These are phyloP conservation scores for Eristalis intricaria DNA, from an alignment of 2,888 invertebrate species.

Conservation along the genomic window DNA sequence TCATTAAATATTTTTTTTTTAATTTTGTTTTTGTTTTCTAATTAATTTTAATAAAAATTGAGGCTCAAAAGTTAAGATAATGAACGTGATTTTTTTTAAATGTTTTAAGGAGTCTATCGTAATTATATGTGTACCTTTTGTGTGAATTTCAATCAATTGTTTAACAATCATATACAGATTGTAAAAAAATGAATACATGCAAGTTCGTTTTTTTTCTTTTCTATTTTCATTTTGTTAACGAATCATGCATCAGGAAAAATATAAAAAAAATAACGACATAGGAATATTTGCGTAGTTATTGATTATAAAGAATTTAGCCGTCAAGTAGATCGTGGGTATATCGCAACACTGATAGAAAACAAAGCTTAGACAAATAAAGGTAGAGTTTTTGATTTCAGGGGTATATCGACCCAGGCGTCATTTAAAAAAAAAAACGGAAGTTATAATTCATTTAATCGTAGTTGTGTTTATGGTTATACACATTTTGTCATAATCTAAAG, in stretches of 20 bases:
- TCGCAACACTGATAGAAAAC: background rate
- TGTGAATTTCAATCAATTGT: constrained; percentile 28
- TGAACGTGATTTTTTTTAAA: constrained; percentile 15
- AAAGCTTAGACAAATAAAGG: background rate
- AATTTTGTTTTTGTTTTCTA: constrained; percentile 7
- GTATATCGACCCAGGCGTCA: too few species aligned
- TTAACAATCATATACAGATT: constrained; percentile 14
- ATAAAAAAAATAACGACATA: background rate
- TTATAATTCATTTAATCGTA: background rate
- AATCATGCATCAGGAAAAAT: background rate
- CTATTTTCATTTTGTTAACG: background rate
- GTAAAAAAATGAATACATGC: constrained; percentile 19
- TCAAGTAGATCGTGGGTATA: background rate
- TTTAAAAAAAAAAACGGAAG: background rate
- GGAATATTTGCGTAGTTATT: background rate
- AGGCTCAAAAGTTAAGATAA: constrained; percentile 55
- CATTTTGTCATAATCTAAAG: background rate
- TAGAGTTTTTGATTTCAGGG: background rate
- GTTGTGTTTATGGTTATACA: background rate
- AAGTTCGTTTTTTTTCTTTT: background rate
- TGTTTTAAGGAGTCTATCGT: constrained; percentile 33
- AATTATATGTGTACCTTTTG: constrained; percentile 34
- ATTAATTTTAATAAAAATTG: constrained; percentile 44
- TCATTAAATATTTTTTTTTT: constrained; percentile 16
- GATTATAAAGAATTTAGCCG: background rate